Conservation (phyloP, 2,888 invertebrate species). For the Macrosiphum euphorbiae region DNA sequence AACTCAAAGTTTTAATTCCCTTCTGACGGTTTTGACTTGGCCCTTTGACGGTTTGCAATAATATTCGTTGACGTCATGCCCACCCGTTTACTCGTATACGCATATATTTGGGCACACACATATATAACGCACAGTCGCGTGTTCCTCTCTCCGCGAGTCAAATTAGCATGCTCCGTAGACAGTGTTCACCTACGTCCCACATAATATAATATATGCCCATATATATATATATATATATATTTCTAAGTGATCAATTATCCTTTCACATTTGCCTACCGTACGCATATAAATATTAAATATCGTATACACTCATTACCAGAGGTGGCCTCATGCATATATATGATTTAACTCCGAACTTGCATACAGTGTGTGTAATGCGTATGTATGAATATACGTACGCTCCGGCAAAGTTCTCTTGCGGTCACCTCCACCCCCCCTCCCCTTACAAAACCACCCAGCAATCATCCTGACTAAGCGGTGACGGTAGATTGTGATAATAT, state of each 20-base stretch:
- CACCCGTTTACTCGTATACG: background rate
- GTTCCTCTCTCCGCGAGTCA: background rate
- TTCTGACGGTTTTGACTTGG: background rate
- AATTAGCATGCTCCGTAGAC: slow-evolving; percentile 41
- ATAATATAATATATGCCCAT: background rate
- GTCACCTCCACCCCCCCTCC: background rate
- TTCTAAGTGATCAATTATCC: slow-evolving; percentile 61
- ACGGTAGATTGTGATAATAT: slow-evolving; percentile 6
- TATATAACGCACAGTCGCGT: background rate
- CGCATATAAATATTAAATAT: background rate
- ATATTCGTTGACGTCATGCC: background rate
- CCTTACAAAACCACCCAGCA: background rate
- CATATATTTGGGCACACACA: too few species aligned
- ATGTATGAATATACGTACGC: background rate
- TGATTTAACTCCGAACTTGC: background rate
- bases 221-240: background rate
- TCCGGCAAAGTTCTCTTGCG: background rate
- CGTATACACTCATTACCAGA: background rate
- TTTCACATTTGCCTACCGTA: background rate
- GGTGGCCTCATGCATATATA: slow-evolving; percentile 24
- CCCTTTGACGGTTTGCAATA: background rate
- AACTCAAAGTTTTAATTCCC: background rate
- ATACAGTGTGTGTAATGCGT: background rate
- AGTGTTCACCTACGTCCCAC: background rate
- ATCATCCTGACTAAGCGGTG: background rate